A percentile compares a stretch with the other conserved stretches of the same genome.
Conservation (phyloP, 2,888 invertebrate genomes). For the Caenorhabditis drosophilae region DNA sequence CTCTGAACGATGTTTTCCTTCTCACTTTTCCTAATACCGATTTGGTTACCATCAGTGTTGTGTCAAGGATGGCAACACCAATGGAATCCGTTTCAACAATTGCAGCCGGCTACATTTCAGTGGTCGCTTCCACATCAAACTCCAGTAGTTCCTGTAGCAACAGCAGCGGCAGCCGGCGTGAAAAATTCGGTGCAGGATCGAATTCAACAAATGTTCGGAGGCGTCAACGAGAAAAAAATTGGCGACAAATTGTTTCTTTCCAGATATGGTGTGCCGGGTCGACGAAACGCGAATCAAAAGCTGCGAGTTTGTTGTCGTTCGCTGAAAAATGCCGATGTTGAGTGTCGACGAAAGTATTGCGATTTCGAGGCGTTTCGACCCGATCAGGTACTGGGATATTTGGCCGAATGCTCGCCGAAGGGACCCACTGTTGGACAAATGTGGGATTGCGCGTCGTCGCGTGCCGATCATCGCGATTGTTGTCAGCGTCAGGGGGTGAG, state of each 20-base stretch:
- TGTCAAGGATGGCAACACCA: slow-evolving; percentile 26
- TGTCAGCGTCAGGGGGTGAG: slow-evolving; percentile 51
- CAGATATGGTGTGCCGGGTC: slow-evolving; percentile 7
- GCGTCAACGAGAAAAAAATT: no score
- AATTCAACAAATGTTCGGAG: slow-evolving; percentile 32
- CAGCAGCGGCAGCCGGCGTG: no score
- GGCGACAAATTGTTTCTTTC: background rate
- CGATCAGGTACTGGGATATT: slow-evolving; percentile 50
- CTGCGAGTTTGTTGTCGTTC: slow-evolving; percentile 62
- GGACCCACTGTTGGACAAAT: slow-evolving; percentile 68
- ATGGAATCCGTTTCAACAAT: slow-evolving; percentile 40
- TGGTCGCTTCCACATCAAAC: slow-evolving; percentile 2
- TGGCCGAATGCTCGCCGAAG: slow-evolving; percentile 61
- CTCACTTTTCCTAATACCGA: background rate
- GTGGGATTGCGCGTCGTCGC: slow-evolving; percentile 68
- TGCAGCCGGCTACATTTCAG: slow-evolving; percentile 26
- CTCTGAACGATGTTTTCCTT: no score
- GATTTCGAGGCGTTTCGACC: slow-evolving; percentile 63
- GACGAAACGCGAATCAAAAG: slow-evolving; percentile 52
- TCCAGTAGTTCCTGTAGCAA: no score
- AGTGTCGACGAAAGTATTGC: slow-evolving; percentile 64
- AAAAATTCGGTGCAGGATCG: slow-evolving; percentile 32
- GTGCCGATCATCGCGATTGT: slow-evolving; percentile 62
- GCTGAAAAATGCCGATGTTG: slow-evolving; percentile 64
- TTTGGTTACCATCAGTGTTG: background rate